Conservation (phyloP, 2,113 vertebrate genomes). For the Ahaetulla prasina region DNA sequence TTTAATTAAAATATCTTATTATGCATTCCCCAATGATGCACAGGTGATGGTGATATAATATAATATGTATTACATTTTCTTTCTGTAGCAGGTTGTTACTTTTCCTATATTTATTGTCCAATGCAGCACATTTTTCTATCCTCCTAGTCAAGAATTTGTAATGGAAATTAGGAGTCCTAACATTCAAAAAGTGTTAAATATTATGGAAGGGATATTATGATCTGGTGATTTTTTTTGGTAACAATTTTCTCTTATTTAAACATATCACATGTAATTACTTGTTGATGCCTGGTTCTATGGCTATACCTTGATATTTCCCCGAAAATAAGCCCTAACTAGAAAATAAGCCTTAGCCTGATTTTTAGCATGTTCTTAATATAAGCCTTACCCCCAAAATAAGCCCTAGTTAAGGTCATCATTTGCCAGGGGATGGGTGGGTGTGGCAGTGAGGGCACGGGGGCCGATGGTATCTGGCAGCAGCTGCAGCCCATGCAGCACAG, state of each 20-base stretch:
- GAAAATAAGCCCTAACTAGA: no score
- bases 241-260: not conserved
- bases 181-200: not conserved
- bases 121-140: not conserved
- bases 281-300: not conserved
- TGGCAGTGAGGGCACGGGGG: no score
- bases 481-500: no score
- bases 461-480: no score
- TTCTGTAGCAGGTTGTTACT: not conserved
- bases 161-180: not conserved
- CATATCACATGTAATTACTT: not conserved
- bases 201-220: not conserved
- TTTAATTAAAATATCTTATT: not conserved
- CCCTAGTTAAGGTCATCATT: no score
- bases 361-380: no score
- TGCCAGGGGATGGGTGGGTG: no score
- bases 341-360: no score
- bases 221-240: not conserved
- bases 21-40: not conserved
- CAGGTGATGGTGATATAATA: not conserved
- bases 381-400: no score
- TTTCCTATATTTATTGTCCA: not conserved
- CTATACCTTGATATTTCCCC: not conserved
- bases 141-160: not conserved
- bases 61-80: not conserved